Evolutionary conservation across 2,797 vertebrate genomes (phyloP).

Genomic region (Setipinna tenuifilis): DNA sequence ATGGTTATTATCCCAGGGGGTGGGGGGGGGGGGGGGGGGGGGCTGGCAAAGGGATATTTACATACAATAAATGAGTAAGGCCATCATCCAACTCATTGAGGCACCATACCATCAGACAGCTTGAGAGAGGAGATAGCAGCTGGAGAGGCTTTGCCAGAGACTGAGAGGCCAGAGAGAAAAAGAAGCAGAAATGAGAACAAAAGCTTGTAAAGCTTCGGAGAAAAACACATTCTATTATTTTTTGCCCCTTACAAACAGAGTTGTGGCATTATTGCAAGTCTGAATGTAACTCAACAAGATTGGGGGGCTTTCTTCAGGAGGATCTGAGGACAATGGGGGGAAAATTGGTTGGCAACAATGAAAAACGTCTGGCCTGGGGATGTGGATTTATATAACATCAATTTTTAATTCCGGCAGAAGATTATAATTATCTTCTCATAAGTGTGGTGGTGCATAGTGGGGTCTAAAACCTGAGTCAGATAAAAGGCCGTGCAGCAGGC

Average conservation of each 20-base stretch:
- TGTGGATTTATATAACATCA: conserved; percentile 27
- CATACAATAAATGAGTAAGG: conserved; percentile 27
- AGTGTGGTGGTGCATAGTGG: background rate
- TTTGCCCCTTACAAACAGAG: conserved; percentile 17
- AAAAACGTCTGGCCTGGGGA: conserved; percentile 36
- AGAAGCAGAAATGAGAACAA: background rate
- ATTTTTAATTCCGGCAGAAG: conserved; percentile 28
- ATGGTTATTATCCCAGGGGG: background rate
- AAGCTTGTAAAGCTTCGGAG: conserved; percentile 2
- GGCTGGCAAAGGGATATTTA: conserved; percentile 19
- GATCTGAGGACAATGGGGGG: conserved; percentile 35
- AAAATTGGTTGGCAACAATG: conserved; percentile 43
- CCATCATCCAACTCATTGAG: conserved; percentile 31
- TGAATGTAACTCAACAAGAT: conserved; percentile 31
- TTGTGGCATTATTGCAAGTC: conserved; percentile 20
- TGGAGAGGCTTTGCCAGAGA: conserved; percentile 28
- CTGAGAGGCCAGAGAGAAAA: background rate
- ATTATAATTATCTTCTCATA: conserved; percentile 32
- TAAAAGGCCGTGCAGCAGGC: background rate
- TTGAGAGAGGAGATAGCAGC: conserved; percentile 23
- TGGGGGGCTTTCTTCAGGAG: conserved; percentile 35
- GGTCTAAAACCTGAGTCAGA: background rate
- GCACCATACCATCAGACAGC: conserved; percentile 16
- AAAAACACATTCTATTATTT: conserved; percentile 31
- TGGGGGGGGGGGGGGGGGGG: background rate